Percentiles rank a stretch among this genome's conserved stretches.
Conservation (phyloP, 1,140 invertebrate genomes). For the Rhopalosiphum padi region DNA sequence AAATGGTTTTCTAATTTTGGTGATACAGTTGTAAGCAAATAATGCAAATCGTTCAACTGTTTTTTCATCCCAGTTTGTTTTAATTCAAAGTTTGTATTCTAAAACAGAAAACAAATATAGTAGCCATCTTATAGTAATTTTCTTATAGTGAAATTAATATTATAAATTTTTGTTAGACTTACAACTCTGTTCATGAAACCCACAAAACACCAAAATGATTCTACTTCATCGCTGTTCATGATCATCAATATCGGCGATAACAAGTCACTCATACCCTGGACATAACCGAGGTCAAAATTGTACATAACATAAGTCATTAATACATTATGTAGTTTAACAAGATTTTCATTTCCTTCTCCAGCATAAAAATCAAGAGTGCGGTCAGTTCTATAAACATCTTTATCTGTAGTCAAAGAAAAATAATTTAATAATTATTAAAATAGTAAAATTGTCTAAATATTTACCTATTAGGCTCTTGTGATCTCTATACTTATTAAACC, state of each 20-base stretch:
- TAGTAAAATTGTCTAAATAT: slow-evolving; percentile 16
- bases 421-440: not conserved
- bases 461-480: slow-evolving; percentile 90
- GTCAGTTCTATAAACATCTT: slow-evolving; percentile 97
- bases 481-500: slow-evolving; percentile 89
- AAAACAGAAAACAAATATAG: slow-evolving; percentile 61
- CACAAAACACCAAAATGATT: slow-evolving; percentile 99
- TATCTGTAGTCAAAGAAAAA: slow-evolving; percentile 72
- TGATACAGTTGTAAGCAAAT: slow-evolving; percentile 80
- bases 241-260: slow-evolving; percentile 91
- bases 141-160: not conserved
- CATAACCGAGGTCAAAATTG: slow-evolving; percentile 97
- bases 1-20: slow-evolving; percentile 87
- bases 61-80: slow-evolving; percentile 97
- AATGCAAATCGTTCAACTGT: slow-evolving; percentile 86
- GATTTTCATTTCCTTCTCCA: slow-evolving; percentile 89
- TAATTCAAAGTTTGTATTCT: slow-evolving; percentile 95
- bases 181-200: slow-evolving; percentile 97
- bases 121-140: not conserved
- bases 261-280: slow-evolving; percentile 97
- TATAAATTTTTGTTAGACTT: slow-evolving; percentile 61
- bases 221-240: slow-evolving; percentile 85
- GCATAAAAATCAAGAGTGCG: slow-evolving; percentile 88
- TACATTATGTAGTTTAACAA: slow-evolving; percentile 86
- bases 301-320: slow-evolving; percentile 99